Percentiles rank a stretch among this genome's conserved stretches.
phyloP scores from a whole-genome alignment of 1,140 invertebrate species.

The Rhagoletis zephyria region DNA sequence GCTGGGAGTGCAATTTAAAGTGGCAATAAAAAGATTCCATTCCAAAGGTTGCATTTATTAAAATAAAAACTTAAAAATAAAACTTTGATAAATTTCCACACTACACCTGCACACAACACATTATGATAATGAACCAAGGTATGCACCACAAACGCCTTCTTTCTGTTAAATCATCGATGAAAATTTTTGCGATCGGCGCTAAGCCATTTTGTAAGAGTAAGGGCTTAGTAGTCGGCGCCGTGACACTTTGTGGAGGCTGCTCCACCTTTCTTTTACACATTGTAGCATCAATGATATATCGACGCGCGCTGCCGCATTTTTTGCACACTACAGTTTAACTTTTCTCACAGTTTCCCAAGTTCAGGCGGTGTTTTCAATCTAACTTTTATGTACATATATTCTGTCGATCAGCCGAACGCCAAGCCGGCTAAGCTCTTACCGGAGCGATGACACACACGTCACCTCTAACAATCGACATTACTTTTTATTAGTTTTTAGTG shows the following conservation, averaged over 20 bases:
- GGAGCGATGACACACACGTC: not conserved
- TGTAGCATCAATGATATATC: not conserved
- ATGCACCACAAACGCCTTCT: not conserved
- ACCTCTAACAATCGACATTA: too few species aligned
- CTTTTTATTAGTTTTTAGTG: too few species aligned
- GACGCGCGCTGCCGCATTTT: not conserved
- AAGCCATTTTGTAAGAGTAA: not conserved
- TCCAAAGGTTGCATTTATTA: too few species aligned
- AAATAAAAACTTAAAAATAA: too few species aligned
- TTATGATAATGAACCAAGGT: slow-evolving; percentile 10
- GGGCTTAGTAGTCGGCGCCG: not conserved
- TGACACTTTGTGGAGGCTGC: not conserved
- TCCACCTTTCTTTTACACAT: too few species aligned
- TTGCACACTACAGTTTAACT: not conserved
- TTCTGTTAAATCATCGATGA: not conserved
- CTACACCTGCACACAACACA: slow-evolving; percentile 27
- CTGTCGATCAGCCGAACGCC: too few species aligned
- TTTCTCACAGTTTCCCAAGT: too few species aligned
- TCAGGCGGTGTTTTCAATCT: too few species aligned
- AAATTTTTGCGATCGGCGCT: not conserved
- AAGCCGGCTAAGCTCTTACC: too few species aligned
- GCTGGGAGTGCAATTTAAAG: not conserved
- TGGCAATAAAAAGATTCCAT: too few species aligned
- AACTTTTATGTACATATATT: too few species aligned
- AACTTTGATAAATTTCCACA: not conserved